Evolutionary conservation across 2,113 vertebrate species (phyloP).

Genomic region (Antigone vipio): DNA sequence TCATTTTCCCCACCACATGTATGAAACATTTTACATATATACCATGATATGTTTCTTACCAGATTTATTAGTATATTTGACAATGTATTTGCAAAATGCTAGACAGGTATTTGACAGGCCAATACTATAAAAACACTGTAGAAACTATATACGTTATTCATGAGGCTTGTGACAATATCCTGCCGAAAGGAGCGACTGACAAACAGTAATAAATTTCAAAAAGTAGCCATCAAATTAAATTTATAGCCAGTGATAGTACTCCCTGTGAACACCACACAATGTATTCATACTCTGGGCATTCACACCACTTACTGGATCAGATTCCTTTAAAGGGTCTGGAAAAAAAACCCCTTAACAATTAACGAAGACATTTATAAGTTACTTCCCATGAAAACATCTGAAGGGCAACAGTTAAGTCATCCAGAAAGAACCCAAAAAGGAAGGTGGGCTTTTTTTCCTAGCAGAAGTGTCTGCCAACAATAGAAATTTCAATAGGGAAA

Average conservation of each 20-base stretch:
- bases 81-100: constrained; percentile 56
- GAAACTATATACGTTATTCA: constrained; percentile 58
- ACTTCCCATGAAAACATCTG: neutral
- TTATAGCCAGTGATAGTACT: constrained; percentile 8
- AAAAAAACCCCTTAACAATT: neutral
- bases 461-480: neutral
- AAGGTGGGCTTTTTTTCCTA: neutral
- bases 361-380: neutral
- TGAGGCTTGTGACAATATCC: constrained; percentile 53
- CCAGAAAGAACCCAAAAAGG: neutral
- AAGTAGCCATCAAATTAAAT: constrained; percentile 51
- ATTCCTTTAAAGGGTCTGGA: constrained; percentile 15
- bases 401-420: neutral
- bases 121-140: constrained; percentile 40
- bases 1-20: neutral
- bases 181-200: constrained; percentile 57
- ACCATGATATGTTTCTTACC: neutral
- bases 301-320: neutral
- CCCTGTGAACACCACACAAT: neutral
- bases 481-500: neutral
- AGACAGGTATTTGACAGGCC: constrained; percentile 50
- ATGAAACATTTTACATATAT: neutral
- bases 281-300: neutral
- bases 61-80: constrained; percentile 53
- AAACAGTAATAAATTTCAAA: constrained; percentile 47